Conservation (phyloP, 2,888 invertebrate genomes). For the Dorcus parallelipipedus region DNA sequence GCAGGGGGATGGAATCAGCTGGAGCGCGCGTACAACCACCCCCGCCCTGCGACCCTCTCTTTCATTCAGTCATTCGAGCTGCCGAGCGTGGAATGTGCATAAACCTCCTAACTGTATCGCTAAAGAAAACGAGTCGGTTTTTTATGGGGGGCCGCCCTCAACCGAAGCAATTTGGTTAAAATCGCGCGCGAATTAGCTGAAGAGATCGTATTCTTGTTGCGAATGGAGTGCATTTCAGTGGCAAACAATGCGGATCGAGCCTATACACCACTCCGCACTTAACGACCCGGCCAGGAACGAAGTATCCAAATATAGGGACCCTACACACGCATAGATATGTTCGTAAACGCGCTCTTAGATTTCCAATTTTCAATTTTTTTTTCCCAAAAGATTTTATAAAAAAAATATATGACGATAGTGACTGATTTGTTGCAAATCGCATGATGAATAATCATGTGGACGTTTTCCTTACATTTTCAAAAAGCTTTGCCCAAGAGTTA, state of each 20-base stretch:
- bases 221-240: slow-evolving; percentile 36
- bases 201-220: slow-evolving; percentile 29
- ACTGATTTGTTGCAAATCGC: no score
- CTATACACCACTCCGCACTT: slow-evolving; percentile 43
- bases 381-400: no score
- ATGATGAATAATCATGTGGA: no score
- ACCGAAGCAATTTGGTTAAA: slow-evolving; percentile 4
- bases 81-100: slow-evolving; percentile 29
- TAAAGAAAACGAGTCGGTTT: not conserved
- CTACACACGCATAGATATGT: no score
- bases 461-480: no score
- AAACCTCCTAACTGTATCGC: slow-evolving; percentile 13
- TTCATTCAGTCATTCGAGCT: slow-evolving; percentile 36
- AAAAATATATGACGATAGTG: no score
- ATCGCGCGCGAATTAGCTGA: slow-evolving; percentile 28
- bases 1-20: slow-evolving; percentile 31
- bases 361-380: no score
- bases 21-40: slow-evolving; percentile 32
- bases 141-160: no score
- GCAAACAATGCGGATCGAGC: slow-evolving; percentile 37
- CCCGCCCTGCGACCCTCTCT: slow-evolving; percentile 20
- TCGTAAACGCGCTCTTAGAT: no score
- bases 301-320: slow-evolving; percentile 11
- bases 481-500: no score
- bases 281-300: slow-evolving; percentile 33